These are phyloP conservation scores for Protula sp. DNA, from an alignment of 2,888 invertebrate species.

Conservation along the genomic window DNA sequence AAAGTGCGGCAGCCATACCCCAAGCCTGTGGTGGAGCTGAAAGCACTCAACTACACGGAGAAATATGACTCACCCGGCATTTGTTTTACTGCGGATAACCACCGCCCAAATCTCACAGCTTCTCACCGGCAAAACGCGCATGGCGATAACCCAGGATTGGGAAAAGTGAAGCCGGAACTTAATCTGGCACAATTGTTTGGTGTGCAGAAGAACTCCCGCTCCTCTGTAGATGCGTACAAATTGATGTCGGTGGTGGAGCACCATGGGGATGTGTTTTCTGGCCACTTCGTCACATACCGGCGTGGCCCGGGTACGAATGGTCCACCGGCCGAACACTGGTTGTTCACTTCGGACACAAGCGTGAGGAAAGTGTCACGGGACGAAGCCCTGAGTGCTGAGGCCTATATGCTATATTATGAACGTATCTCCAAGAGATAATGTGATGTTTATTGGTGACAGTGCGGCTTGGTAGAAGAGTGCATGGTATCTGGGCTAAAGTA, in stretches of 20 bases:
- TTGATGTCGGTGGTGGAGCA: conserved; percentile 84
- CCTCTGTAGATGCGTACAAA: conserved; percentile 70
- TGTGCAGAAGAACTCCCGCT: no score
- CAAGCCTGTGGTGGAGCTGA: conserved; percentile 10
- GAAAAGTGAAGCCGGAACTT: no score
- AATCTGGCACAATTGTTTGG: no score
- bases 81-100: no score
- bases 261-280: conserved; percentile 81
- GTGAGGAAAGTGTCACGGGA: conserved; percentile 75
- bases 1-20: no score
- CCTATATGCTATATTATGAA: conserved; percentile 92
- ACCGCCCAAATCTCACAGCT: no score
- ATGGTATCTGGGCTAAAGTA: no score
- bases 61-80: no score
- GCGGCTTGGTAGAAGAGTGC: no score
- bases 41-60: conserved; percentile 15
- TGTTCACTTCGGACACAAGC: conserved; percentile 77
- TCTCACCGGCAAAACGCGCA: no score
- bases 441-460: background rate
- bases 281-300: conserved; percentile 92
- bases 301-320: conserved; percentile 56
- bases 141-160: no score
- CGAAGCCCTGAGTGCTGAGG: conserved; percentile 77
- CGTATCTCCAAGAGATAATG: conserved; percentile 19
- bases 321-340: conserved; percentile 60